Conservation (phyloP, 1,140 invertebrate species). For the Yoshiicerus persimilis region DNA sequence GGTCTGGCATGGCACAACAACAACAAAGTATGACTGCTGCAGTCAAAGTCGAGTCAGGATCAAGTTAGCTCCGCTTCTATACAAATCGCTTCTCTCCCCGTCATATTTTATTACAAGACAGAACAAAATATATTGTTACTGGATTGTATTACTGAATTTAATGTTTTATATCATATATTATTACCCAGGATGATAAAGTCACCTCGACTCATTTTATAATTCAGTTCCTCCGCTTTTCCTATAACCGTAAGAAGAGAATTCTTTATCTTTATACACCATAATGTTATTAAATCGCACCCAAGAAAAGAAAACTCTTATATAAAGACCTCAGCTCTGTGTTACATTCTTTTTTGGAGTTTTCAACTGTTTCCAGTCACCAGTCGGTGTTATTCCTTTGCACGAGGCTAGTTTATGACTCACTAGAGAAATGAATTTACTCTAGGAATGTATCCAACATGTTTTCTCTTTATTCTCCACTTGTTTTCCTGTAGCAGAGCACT, state of each 20-base stretch:
- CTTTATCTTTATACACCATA: neutral
- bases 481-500: neutral
- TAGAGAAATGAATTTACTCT: neutral
- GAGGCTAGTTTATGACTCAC: neutral
- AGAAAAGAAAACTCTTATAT: neutral
- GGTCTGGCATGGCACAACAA: neutral
- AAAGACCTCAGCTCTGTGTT: neutral
- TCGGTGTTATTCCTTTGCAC: constrained; percentile 15
- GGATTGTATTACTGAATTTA: neutral
- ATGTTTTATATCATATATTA: constrained; percentile 8
- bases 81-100: neutral
- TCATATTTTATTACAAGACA: neutral
- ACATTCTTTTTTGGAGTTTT: constrained; percentile 13
- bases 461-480: neutral
- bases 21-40: neutral
- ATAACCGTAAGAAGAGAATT: neutral
- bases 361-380: constrained; percentile 5
- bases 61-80: neutral
- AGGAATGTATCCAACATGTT: neutral
- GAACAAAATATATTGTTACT: neutral
- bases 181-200: neutral
- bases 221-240: neutral
- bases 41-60: neutral
- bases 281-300: neutral
- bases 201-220: neutral